phyloP scores from a whole-genome alignment of 2,113 vertebrate genomes.

The human (Homo sapiens) region DNA sequence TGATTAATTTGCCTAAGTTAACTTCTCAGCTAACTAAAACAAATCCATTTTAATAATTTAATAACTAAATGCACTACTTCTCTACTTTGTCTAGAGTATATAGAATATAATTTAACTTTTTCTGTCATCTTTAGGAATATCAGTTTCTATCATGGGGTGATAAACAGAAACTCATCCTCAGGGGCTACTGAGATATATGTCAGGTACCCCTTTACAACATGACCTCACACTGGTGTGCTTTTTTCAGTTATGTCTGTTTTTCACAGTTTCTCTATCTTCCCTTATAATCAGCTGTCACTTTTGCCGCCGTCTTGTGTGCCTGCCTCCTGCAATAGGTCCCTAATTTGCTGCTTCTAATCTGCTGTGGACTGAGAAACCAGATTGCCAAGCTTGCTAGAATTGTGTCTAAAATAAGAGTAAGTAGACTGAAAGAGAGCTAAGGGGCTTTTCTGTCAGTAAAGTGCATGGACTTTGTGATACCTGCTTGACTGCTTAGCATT shows the following conservation, averaged over 20 bases:
- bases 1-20: not conserved
- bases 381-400: conserved; percentile 61
- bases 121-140: not conserved
- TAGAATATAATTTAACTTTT: not conserved
- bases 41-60: conserved; percentile 2
- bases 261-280: conserved; percentile 63
- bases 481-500: not conserved
- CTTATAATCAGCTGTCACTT: conserved; percentile 61
- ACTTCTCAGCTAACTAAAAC: conserved; percentile 1
- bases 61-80: not conserved
- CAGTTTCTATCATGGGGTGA: not conserved
- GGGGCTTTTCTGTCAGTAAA: not conserved
- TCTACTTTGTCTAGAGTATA: not conserved
- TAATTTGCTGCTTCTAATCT: conserved; percentile 66
- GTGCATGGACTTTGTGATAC: conserved; percentile 25
- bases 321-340: conserved; percentile 57
- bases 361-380: conserved; percentile 63
- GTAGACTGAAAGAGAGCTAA: conserved; percentile 49
- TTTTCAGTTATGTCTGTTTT: conserved; percentile 41
- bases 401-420: conserved; percentile 72
- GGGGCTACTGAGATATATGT: not conserved
- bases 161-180: not conserved
- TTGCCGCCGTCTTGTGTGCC: conserved; percentile 66
- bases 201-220: not conserved
- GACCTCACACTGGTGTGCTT: not conserved